Base-by-base conservation (phyloP, 2,888 invertebrate species). In the Oasisia sp. region DNA sequence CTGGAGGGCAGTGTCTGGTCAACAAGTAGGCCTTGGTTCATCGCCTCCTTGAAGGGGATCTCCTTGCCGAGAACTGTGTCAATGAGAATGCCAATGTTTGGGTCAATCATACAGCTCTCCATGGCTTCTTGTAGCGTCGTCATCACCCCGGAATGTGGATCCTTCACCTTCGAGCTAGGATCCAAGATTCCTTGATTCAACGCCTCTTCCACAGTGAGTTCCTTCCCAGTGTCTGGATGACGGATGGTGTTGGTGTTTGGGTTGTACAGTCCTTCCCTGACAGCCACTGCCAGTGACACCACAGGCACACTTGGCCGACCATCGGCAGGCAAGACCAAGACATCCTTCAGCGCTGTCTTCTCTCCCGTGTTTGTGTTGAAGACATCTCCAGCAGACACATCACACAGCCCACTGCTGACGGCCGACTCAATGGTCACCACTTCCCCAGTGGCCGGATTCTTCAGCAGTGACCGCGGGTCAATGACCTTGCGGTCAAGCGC, bases 151-250 rank as follows among this genome's bases (percentile, higher is more conserved):
- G 97, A 97, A 95, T 97, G 97, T 92, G 98, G 97, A 97, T 99
- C 90, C 89, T 92, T 94, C 3, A 96, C 93, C 11, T 94, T 95
- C 74, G 96, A 96, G 90, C 95, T 94, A 7, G 96, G 94, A 95
- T 97, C 96, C 94, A 96, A 95, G 92, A 96, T 94, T 89, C 95
- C 95, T 92, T 96, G 91, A 32, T 95, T 93, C n/a, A 95, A 93
- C 91, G 99, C 99, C 96, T 98, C 97, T 95, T 97, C 97, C 94
- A 99, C 97, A n/a, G 98, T 98, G 92, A 99, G 97, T 97, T 98
- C 98, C 90, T 97, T 97, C 95, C 98, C 98, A 92, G 97, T 97
- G 96, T 97, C 97, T 92, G 98, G 97, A 97, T 99, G 98, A 93
- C 99, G 97, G 89, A 94, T 94, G 56, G 95, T 95, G 50, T 94